Conservation (phyloP, 2,113 vertebrate genomes). For the Marmota flaviventris region DNA sequence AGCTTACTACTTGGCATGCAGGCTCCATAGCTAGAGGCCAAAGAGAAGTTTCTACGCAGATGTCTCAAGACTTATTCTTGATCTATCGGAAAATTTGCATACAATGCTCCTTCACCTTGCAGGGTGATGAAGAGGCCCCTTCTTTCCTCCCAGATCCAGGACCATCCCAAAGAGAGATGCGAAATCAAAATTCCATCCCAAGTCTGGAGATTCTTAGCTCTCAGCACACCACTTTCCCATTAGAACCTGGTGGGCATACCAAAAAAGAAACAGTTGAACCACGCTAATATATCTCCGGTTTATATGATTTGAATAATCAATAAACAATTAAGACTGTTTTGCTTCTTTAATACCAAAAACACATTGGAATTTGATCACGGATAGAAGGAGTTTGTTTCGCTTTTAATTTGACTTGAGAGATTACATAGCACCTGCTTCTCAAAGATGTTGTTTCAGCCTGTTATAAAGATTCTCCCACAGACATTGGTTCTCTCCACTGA, state of each 20-base stretch:
- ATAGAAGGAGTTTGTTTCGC: constrained; percentile 57
- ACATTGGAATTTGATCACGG: constrained; percentile 48
- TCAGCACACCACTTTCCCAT: background rate
- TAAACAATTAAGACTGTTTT: constrained; percentile 73
- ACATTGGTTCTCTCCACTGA: background rate
- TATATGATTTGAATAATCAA: constrained; percentile 77
- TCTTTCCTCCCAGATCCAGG: background rate
- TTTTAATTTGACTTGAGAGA: constrained; percentile 69
- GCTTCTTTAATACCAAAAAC: constrained; percentile 72
- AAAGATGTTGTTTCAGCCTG: constrained; percentile 63
- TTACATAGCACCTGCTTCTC: background rate
- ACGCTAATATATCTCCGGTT: constrained; percentile 28
- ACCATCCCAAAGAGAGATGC: background rate
- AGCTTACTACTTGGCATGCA: constrained; percentile 50
- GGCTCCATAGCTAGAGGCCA: background rate
- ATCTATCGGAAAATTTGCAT: background rate
- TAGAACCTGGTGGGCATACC: background rate
- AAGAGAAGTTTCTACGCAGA: background rate
- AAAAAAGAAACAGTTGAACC: constrained; percentile 5
- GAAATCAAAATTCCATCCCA: background rate
- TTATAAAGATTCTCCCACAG: background rate
- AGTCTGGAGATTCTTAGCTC: background rate
- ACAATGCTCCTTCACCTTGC: background rate
- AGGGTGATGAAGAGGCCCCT: background rate
- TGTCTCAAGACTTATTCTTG: background rate